These are phyloP conservation scores for Drosophila paramelanica DNA, from an alignment of 2,888 invertebrate genomes.

Conservation along the genomic window DNA sequence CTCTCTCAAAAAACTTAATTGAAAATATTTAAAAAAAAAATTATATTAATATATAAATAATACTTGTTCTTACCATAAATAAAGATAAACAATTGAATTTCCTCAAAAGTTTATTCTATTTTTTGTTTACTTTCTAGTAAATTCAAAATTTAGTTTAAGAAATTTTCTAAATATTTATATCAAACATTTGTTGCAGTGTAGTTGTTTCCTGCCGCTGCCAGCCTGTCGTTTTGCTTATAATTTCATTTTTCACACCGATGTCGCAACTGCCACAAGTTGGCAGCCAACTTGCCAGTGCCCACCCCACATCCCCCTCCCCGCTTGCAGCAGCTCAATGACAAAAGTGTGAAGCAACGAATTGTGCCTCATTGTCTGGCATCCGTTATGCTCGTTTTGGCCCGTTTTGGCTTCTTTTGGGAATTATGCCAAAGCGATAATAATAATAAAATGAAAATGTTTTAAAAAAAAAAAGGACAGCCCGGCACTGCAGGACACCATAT, in stretches of 20 bases:
- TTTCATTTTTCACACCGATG: slow-evolving; percentile 80
- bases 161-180: background rate
- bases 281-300: slow-evolving; percentile 32
- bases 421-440: slow-evolving; percentile 77
- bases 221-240: slow-evolving; percentile 72
- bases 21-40: no score
- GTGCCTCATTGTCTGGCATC: slow-evolving; percentile 40
- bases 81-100: no score
- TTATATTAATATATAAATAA: no score
- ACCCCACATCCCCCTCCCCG: background rate
- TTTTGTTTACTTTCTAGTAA: no score
- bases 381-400: slow-evolving; percentile 12
- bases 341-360: slow-evolving; percentile 61
- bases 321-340: slow-evolving; percentile 42
- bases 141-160: no score
- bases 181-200: slow-evolving; percentile 3
- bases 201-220: slow-evolving; percentile 4
- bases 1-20: no score
- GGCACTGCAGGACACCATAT: slow-evolving; percentile 9
- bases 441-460: slow-evolving; percentile 63
- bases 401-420: slow-evolving; percentile 50
- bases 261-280: slow-evolving; percentile 59
- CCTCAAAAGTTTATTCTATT: no score
- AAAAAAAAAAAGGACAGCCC: slow-evolving; percentile 20
- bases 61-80: no score